Base-by-base conservation (phyloP, 2,888 invertebrate genomes). In the Augochlorella aurata region DNA sequence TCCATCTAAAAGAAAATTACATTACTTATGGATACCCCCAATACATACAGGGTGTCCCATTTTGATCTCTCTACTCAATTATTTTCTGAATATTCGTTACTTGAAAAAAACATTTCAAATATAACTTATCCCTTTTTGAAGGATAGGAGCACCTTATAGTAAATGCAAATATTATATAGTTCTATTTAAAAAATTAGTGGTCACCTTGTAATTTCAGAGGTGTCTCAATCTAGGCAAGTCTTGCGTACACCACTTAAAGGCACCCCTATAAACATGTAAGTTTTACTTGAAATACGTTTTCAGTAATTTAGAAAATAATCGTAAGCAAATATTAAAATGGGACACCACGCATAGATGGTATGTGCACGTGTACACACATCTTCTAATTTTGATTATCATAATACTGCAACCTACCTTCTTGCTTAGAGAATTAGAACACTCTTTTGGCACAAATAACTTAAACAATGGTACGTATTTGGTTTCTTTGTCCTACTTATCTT, bases 371-470 rank as follows among this genome's bases (percentile, higher is more conserved):
- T 12, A 77, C 29, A 73, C 71, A 69, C 16, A 44, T 65, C 52
- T 65, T 54, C 68, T 69, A 84, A 54, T 77, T 79, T 85, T 79
- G 77, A 83, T 86, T 83, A 81, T 83, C 69, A 24, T 74, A 72
- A 79, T 75, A 61, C 65, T 81, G 49, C 67, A 78, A 68, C 47
- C 72, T 79, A 83, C 18, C 47, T 69, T 61, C n/a, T 81, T 50
- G 38, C 63, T 83, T 81, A 68, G 44, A 76, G 67, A 83, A 80
- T 70, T 69, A 78, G 86, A 87, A 89, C 82, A 86, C 81, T 82
- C 74, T 88, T 88, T 89, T 89, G 89, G 89, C 85, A 88, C 87
- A 83, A 82, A 21, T 79, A 83, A 82, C 68, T 81, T 85, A 86
- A 78, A 75, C 24, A 68, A 76, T 80, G 81, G 79, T 84, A 84